These are phyloP conservation scores for Drosophila prolongata DNA, from an alignment of 2,888 invertebrate species.

Conservation along the genomic window DNA sequence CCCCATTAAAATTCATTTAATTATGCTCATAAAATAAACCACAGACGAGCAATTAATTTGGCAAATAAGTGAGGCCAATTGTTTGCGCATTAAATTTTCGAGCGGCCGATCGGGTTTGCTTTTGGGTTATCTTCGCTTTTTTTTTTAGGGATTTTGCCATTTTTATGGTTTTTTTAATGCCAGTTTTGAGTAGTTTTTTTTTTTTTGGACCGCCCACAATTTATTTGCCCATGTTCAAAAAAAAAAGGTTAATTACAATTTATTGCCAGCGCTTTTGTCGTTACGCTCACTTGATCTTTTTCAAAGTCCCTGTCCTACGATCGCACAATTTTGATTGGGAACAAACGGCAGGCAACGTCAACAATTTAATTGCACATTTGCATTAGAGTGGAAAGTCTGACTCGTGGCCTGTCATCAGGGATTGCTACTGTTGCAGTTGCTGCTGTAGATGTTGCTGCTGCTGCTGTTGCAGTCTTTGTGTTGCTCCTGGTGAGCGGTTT, in stretches of 20 bases:
- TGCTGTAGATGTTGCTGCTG: conserved; percentile 13
- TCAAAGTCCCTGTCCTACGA: conserved; percentile 60
- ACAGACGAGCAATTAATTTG: conserved; percentile 50
- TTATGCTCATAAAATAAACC: conserved; percentile 50
- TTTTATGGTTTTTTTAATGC: conserved; percentile 32
- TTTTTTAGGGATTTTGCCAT: conserved; percentile 17
- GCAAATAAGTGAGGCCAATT: conserved; percentile 56
- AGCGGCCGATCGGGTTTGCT: conserved; percentile 20
- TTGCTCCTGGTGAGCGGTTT: conserved; percentile 58
- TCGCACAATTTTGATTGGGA: conserved; percentile 77
- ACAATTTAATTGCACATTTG: conserved; percentile 80
- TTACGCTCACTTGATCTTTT: conserved; percentile 66
- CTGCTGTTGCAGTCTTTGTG: neutral
- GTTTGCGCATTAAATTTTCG: conserved; percentile 44
- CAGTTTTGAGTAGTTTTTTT: conserved; percentile 34
- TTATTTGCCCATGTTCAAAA: conserved; percentile 24
- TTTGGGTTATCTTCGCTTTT: conserved; percentile 24
- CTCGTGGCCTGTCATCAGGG: conserved; percentile 58
- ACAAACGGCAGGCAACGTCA: conserved; percentile 68
- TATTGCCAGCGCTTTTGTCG: conserved; percentile 64
- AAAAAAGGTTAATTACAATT: conserved; percentile 76
- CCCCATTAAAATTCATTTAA: conserved; percentile 54
- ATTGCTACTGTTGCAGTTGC: conserved; percentile 34
- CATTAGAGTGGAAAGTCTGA: conserved; percentile 72
- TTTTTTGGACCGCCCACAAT: conserved; percentile 59